Evolutionary conservation across 2,113 vertebrate genomes (phyloP).

Genomic region (Cranoglanis bouderius): DNA sequence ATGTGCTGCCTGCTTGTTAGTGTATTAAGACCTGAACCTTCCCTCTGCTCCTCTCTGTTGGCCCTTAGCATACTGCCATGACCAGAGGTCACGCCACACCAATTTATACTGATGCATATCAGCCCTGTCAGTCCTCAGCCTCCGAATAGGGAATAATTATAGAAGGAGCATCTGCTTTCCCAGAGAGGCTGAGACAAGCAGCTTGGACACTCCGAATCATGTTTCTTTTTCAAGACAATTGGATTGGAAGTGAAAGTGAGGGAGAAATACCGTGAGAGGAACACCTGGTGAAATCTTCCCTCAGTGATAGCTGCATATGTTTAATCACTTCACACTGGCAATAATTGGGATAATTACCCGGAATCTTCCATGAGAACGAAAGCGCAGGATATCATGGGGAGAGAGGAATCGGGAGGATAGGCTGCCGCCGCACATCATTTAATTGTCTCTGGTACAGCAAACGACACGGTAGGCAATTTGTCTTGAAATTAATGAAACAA

Average conservation of each 20-base stretch:
- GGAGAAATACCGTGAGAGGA: constrained; percentile 46
- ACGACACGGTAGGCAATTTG: constrained; percentile 23
- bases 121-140: constrained; percentile 59
- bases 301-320: constrained; percentile 59
- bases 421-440: constrained; percentile 37
- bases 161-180: constrained; percentile 61
- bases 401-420: constrained; percentile 44
- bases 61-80: constrained; percentile 26
- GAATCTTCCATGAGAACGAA: constrained; percentile 49
- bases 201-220: constrained; percentile 50
- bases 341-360: constrained; percentile 59
- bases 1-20: constrained; percentile 54
- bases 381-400: constrained; percentile 44
- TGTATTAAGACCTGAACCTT: constrained; percentile 40
- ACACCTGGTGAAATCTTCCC: constrained; percentile 63
- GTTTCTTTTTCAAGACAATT: constrained; percentile 51
- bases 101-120: constrained; percentile 63
- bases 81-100: constrained; percentile 58
- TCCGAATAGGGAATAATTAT: constrained; percentile 63
- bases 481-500: constrained; percentile 29
- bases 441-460: constrained; percentile 41
- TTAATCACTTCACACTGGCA: constrained; percentile 54
- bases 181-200: constrained; percentile 59
- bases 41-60: constrained; percentile 18
- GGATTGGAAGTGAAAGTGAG: constrained; percentile 36